Evolutionary conservation across 35 echinoderm and acorn worm species (phyloP).

Genomic region (Anneissia japonica): DNA sequence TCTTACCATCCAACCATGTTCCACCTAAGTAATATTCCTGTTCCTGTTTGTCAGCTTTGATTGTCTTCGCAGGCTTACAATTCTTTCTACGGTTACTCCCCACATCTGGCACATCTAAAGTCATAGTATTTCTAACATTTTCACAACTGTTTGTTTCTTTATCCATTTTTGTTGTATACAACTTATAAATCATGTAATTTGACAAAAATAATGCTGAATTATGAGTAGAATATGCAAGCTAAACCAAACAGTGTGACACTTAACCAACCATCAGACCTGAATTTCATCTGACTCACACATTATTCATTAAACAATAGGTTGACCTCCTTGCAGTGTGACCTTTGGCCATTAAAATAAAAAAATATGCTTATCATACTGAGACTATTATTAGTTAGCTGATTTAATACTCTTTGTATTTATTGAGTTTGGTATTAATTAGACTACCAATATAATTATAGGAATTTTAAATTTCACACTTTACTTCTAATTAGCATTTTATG

Average conservation of each 20-base stretch:
- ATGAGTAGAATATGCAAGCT: neutral
- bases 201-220: neutral
- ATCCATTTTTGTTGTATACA: neutral
- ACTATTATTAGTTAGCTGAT: too few relatives aligned
- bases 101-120: neutral
- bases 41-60: neutral
- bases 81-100: neutral
- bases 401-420: too few relatives aligned
- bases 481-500: too few relatives aligned
- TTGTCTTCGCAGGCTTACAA: neutral
- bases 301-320: neutral
- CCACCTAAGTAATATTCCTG: neutral
- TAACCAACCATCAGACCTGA: neutral
- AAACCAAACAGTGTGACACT: neutral
- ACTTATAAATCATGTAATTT: neutral
- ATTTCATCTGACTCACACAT: neutral
- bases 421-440: too few relatives aligned
- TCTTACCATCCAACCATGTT: too few relatives aligned
- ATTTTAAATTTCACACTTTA: too few relatives aligned
- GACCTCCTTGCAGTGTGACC: neutral
- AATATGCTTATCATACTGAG: neutral
- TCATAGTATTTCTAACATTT: neutral
- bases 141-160: neutral
- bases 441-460: too few relatives aligned
- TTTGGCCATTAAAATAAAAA: neutral